Percentiles rank a stretch among this genome's conserved stretches.
These are phyloP conservation scores for Aspidiotus destructor DNA, from an alignment of 2,888 invertebrate species.

Conservation along the genomic window DNA sequence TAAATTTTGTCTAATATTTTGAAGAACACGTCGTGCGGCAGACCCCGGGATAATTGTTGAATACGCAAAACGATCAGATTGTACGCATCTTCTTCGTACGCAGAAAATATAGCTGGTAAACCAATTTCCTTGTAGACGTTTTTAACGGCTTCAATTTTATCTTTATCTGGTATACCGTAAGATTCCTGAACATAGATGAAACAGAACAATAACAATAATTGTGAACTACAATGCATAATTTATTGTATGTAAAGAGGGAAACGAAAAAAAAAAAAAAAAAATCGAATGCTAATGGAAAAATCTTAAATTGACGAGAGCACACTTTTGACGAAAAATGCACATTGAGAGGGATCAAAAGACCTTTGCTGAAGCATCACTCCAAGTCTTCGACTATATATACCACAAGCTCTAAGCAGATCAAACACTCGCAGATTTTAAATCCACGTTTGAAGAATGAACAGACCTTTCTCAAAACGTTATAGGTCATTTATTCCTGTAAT, in stretches of 20 bases:
- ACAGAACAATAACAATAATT: neutral
- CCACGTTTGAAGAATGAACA: no score
- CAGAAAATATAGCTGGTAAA: slow-evolving; percentile 63
- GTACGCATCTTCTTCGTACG: slow-evolving; percentile 75
- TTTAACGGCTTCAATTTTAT: slow-evolving; percentile 59
- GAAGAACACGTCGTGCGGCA: slow-evolving; percentile 71
- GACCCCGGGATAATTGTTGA: slow-evolving; percentile 68
- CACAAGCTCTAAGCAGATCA: no score
- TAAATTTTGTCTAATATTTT: slow-evolving; percentile 74
- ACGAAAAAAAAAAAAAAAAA: neutral
- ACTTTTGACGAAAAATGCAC: no score
- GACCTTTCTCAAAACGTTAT: no score
- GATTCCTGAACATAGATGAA: slow-evolving; percentile 47
- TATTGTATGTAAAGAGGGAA: neutral
- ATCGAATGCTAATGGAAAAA: no score
- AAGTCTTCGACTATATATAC: no score
- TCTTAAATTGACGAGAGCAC: no score
- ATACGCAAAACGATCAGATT: slow-evolving; percentile 72
- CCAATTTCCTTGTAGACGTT: slow-evolving; percentile 67
- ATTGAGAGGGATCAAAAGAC: no score
- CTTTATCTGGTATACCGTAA: slow-evolving; percentile 61
- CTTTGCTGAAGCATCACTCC: no score
- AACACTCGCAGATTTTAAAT: no score
- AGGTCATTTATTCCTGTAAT: no score
- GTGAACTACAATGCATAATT: neutral